Evolutionary conservation across 2,113 vertebrate species (phyloP).

Genomic region (Chaetodon trifascialis): DNA sequence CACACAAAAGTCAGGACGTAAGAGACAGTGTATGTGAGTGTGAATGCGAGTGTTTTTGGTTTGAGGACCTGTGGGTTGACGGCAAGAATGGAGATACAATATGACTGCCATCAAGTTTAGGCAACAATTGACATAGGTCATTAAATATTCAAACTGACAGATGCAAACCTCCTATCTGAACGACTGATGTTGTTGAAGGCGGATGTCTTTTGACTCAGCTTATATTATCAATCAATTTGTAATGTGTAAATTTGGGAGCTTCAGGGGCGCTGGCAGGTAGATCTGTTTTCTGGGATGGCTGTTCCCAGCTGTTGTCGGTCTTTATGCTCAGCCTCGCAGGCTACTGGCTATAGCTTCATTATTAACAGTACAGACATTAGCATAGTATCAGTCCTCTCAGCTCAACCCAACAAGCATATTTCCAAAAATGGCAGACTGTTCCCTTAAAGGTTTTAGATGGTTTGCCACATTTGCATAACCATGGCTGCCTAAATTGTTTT

Average conservation of each 20-base stretch:
- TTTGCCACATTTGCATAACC: not conserved
- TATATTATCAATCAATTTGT: no score
- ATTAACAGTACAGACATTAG: no score
- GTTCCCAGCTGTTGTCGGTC: no score
- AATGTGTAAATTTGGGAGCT: no score
- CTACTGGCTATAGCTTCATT: no score
- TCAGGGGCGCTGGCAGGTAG: no score
- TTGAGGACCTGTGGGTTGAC: constrained; percentile 1
- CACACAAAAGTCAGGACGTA: constrained; percentile 32
- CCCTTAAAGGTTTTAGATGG: not conserved
- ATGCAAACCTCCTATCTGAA: not conserved
- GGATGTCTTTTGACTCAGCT: not conserved
- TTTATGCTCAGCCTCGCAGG: no score
- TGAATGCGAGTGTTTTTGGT: not conserved
- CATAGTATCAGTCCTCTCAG: no score
- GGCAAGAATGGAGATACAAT: not conserved
- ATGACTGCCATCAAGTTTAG: not conserved
- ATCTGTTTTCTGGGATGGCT: no score
- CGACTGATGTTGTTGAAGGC: not conserved
- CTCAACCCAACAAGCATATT: no score
- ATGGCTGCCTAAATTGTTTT: not conserved
- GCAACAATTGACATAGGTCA: not conserved
- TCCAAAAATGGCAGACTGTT: no score
- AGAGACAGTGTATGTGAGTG: not conserved
- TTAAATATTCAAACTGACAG: constrained; percentile 16